Base-by-base conservation (phyloP, 1,140 invertebrate species). In the Bradynema listronoti region DNA sequence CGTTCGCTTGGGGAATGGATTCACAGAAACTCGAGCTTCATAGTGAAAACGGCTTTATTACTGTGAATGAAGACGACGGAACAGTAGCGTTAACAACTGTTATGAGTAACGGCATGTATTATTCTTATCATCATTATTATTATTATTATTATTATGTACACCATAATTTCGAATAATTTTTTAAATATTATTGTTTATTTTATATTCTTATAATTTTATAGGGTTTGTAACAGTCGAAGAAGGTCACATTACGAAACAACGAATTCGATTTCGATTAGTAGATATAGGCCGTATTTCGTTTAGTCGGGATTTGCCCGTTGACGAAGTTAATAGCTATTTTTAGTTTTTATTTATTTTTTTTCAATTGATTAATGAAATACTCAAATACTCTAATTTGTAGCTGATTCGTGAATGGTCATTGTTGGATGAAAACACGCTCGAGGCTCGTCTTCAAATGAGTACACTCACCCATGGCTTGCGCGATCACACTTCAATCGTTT, bases 381-480 rank as follows among this genome's bases (percentile, higher is more conserved):
- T n/a, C n/a, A n/a, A n/a, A n/a, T n/a, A n/a, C n/a, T n/a, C n/a
- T n/a, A n/a, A n/a, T n/a, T 47, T 75, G 54, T 43, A 73, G 73
- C 52, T 73, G 9, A 56, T 76, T 29, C 51, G 72, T n/a, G 70
- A 75, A 63, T 74, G 73, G 73, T 58, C 54, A 4, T 47, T 76
- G 7, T 25, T 74, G 0, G 66, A 73, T 54, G 33, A 56, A 1
- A 45, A 45, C 19, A 73, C 68, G 0, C 54, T 74, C 19, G 68
- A 74, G 56, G 73, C 73, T 16, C 58, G 72, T 22, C 39, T 77
- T 25, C 56, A 57, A 41, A 74, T 74, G 72, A 63, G 74, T 34
- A 74, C 72, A 24, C 34, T 74, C 16, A 77, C 73, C 11, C 73
- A 74, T 36, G 58, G 63, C 27, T 66, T 76, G 66, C 71, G 66